A percentile compares a stretch with the other conserved stretches of the same genome.
Conservation (phyloP, 1,140 invertebrate species). For the Heterodera schachtii region DNA sequence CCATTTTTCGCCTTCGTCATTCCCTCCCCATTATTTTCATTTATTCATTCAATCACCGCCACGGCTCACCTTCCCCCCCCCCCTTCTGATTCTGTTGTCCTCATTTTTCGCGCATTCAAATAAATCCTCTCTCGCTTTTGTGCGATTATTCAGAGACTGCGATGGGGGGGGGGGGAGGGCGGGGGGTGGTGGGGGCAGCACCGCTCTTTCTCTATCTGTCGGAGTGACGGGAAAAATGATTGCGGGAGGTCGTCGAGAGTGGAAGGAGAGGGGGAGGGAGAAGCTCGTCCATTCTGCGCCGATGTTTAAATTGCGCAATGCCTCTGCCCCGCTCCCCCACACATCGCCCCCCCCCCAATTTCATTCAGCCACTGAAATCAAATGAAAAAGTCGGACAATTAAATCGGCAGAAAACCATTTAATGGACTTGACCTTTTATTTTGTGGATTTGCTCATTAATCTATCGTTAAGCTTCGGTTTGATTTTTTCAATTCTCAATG, state of each 20-base stretch:
- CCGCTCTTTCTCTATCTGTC: not conserved
- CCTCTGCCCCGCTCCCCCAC: not conserved
- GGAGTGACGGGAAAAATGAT: conserved; percentile 4
- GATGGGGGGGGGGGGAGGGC: no score
- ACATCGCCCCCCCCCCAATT: not conserved
- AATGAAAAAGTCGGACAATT: not conserved
- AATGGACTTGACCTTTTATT: no score
- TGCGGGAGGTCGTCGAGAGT: not conserved
- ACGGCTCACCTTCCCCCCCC: not conserved
- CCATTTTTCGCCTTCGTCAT: not conserved
- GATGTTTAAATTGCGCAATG: not conserved
- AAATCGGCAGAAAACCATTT: no score
- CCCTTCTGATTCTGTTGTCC: not conserved
- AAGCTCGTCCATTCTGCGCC: not conserved
- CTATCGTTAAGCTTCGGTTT: no score
- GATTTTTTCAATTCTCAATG: no score
- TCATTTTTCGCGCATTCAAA: conserved; percentile 16
- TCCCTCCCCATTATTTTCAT: not conserved
- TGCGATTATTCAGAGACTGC: not conserved
- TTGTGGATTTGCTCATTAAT: no score
- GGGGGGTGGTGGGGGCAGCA: not conserved
- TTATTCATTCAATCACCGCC: not conserved
- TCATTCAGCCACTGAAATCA: not conserved
- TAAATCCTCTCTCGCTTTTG: conserved; percentile 14
- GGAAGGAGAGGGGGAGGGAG: not conserved